Evolutionary conservation across 2,888 invertebrate genomes (phyloP), one percentile per base, ranked within the genome.

Genomic region (Siphlonurus alternatus): DNA sequence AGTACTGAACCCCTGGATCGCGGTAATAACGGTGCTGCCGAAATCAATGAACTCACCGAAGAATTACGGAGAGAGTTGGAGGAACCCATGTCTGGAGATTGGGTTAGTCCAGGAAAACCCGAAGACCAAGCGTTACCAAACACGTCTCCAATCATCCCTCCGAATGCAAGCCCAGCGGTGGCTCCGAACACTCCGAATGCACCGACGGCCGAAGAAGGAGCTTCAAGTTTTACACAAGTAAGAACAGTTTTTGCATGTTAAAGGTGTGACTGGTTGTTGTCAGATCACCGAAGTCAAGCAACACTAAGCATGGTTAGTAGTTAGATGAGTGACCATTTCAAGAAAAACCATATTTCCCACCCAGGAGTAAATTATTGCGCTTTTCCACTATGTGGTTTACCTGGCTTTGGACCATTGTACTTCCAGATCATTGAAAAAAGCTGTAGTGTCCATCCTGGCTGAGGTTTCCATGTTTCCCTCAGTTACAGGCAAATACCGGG

Each of bases 21-120:
- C 15, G 38, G 5, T 38, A 56, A n/a, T 22, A 56, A 56, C n/a
- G 56, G 56, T 20, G 53, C n/a, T n/a, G 10, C 53, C 53, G 56
- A 56, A n/a, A n/a, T 56, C n/a, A 56, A 56, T 22, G 56, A 56
- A 7, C 7, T 56, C 5, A n/a, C 7, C n/a, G 56, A 56, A n/a
- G 56, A 56, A 22, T 22, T 56, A 7, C 7, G 22, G 22, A 22
- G n/a, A n/a, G 5, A 20, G 56, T 22, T 56, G n/a, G 56, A 56
- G 7, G 56, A 56, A 56, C 56, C 56, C 19, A n/a, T 56, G 19
- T 56, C 56, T 10, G 22, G 56, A n/a, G 56, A 56, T 22, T 56
- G 56, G 56, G 56, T 56, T n/a, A 56, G 56, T 56, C 56, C 56
- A 10, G 56, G 56, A 22, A 56, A 56, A 56, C 56, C 56, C 5